phyloP scores from a whole-genome alignment of 2,888 invertebrate genomes.

The Spisula solida region DNA sequence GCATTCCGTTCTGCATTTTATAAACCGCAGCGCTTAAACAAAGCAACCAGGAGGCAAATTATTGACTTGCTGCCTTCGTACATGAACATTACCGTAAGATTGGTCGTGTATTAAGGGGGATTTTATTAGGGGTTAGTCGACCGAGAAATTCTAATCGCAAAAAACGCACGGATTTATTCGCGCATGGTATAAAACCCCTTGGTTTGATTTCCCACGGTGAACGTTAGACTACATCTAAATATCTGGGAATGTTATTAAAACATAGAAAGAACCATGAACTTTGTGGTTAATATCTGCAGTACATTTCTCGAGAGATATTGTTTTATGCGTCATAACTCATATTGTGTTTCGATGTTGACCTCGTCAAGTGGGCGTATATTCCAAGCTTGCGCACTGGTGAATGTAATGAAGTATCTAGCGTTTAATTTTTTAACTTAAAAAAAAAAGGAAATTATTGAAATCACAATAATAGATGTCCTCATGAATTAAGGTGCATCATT shows the following conservation, averaged over 20 bases:
- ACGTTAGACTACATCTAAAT: neutral
- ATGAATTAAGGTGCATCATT: too few relatives aligned
- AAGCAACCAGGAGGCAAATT: neutral
- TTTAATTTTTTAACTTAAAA: too few relatives aligned
- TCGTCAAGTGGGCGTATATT: neutral
- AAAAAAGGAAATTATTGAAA: too few relatives aligned
- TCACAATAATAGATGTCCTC: too few relatives aligned
- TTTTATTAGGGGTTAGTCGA: constrained; percentile 2
- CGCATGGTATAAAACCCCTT: neutral
- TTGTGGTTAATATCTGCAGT: neutral
- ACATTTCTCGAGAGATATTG: neutral
- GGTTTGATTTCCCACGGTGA: neutral
- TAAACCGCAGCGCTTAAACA: neutral
- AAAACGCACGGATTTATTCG: neutral
- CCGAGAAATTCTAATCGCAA: neutral
- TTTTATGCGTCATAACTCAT: neutral
- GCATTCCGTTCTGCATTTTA: neutral
- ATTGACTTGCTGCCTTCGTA: constrained; percentile 9
- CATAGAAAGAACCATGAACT: neutral
- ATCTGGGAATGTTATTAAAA: neutral
- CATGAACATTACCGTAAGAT: neutral
- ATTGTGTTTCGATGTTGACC: neutral
- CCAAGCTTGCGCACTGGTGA: neutral
- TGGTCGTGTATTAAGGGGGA: neutral
- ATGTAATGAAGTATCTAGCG: too few relatives aligned